Evolutionary conservation across 2,113 vertebrate genomes (phyloP).

Genomic region (Sialia sialis): DNA sequence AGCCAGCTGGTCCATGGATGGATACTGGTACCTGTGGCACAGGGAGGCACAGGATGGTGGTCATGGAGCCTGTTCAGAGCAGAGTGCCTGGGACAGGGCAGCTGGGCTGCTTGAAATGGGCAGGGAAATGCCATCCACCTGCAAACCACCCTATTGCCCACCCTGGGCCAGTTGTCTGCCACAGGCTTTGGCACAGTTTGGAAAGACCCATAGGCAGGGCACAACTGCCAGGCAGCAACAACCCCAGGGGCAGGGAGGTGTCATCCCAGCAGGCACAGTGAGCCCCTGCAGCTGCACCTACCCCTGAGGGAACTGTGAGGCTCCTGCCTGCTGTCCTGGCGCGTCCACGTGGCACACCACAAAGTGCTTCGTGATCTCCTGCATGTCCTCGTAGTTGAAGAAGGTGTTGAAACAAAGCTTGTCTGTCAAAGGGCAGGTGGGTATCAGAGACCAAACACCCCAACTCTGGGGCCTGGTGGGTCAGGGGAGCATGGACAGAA

Average conservation of each 20-base stretch:
- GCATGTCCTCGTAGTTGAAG: constrained; percentile 98
- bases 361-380: constrained; percentile 98
- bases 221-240: neutral
- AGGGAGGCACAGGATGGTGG: neutral
- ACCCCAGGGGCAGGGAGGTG: neutral
- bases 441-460: neutral
- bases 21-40: constrained; percentile 88
- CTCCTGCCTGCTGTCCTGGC: constrained; percentile 89
- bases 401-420: constrained; percentile 97
- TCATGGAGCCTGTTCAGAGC: neutral
- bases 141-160: neutral
- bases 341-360: constrained; percentile 96
- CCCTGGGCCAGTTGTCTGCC: rapidly evolving
- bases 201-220: neutral
- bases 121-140: neutral
- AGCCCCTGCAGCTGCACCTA: constrained; percentile 59
- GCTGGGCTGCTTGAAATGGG: neutral
- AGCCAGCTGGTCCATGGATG: constrained; percentile 96
- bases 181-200: neutral
- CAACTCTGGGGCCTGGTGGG: rapidly evolving
- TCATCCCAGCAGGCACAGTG: rapidly evolving
- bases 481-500: neutral
- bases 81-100: neutral
- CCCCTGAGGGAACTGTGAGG: constrained; percentile 92
- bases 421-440: constrained; percentile 75